Evolutionary conservation across 2,888 invertebrate species (phyloP), one percentile per base, ranked within the genome.

Genomic region (Ormyrus thymus): DNA sequence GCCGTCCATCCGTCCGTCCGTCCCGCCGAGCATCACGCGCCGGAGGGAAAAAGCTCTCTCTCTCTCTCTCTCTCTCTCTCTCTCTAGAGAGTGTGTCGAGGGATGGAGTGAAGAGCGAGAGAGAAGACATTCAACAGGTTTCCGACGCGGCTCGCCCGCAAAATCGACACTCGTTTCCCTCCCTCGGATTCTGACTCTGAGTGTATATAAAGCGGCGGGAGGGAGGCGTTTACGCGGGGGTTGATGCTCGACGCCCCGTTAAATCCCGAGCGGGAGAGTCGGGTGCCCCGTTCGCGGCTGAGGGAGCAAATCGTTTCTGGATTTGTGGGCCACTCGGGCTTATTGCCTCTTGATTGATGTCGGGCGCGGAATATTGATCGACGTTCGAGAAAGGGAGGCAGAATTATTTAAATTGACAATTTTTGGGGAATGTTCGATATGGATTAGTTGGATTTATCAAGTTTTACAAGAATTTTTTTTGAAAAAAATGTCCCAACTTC

Each of bases 111-210:
- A 76, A 65, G 72, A 71, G 78, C 50, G 78, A 58, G 73, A 48
- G 76, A 29, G 51, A 48, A 29, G 76, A 29, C 45, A 77, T 79
- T 81, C 83, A 83, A 83, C 83, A 83, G 83, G 83, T 83, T 78
- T 78, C 74, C 76, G 74, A 80, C 79, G 80, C 66, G 78, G 78
- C 29, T 29, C 29, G 50, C 65, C 66, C 71, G 72, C 66, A 78
- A 73, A 68, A 73, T 74, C 74, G 74, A 74, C 74, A 58, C 69
- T 74, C 55, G 48, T 5, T 43, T 61, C 51, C 29, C 59, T 59
- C 68, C 5, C 43, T 56, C 8, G n/a, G 51, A 29, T 29, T 4
- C 29, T 29, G 13, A 50, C 7, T 43, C 7, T 7, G 43, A 5
- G 53, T 7, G 45, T 56, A 56, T 9, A 8, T 46, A 29, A 29